Evolutionary conservation across 2,888 invertebrate species (phyloP).

Genomic region (Phengaris alcon): DNA sequence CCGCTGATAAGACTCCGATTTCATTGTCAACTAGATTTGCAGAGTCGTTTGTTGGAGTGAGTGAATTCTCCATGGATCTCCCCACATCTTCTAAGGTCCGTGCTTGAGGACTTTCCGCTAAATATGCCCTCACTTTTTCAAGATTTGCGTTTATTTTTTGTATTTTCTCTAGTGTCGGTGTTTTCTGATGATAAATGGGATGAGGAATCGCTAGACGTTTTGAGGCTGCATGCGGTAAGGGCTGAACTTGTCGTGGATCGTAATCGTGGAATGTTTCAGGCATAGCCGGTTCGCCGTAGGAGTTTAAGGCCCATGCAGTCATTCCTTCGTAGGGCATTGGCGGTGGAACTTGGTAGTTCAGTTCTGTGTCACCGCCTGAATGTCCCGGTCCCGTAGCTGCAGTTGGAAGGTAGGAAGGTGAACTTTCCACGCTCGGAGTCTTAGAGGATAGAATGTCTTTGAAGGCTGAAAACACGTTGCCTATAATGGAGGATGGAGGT

Average conservation of each 20-base stretch:
- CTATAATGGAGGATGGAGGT: slow-evolving; percentile 63
- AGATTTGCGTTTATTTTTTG: slow-evolving; percentile 67
- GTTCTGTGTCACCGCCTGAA: slow-evolving; percentile 37
- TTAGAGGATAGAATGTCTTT: slow-evolving; percentile 57
- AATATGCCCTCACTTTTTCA: slow-evolving; percentile 56
- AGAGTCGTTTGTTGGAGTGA: slow-evolving; percentile 56
- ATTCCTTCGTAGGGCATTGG: slow-evolving; percentile 34
- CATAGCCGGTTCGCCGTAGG: slow-evolving; percentile 68
- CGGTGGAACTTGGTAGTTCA: slow-evolving; percentile 58
- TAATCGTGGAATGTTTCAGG: slow-evolving; percentile 58
- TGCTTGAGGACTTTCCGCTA: slow-evolving; percentile 51
- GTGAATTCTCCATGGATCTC: slow-evolving; percentile 52
- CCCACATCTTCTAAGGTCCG: slow-evolving; percentile 63
- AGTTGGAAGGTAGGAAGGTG: neutral
- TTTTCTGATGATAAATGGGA: slow-evolving; percentile 42
- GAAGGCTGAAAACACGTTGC: slow-evolving; percentile 65
- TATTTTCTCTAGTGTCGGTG: slow-evolving; percentile 63
- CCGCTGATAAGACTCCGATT: slow-evolving; percentile 67
- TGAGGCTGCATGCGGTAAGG: slow-evolving; percentile 53
- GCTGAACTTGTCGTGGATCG: slow-evolving; percentile 54
- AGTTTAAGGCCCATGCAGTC: slow-evolving; percentile 63
- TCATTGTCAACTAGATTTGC: slow-evolving; percentile 70
- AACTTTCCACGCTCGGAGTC: neutral
- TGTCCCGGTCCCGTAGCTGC: slow-evolving; percentile 44
- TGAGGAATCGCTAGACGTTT: slow-evolving; percentile 52